These are phyloP conservation scores for Balaeniceps rex DNA, from an alignment of 2,113 vertebrate species.

Conservation along the genomic window DNA sequence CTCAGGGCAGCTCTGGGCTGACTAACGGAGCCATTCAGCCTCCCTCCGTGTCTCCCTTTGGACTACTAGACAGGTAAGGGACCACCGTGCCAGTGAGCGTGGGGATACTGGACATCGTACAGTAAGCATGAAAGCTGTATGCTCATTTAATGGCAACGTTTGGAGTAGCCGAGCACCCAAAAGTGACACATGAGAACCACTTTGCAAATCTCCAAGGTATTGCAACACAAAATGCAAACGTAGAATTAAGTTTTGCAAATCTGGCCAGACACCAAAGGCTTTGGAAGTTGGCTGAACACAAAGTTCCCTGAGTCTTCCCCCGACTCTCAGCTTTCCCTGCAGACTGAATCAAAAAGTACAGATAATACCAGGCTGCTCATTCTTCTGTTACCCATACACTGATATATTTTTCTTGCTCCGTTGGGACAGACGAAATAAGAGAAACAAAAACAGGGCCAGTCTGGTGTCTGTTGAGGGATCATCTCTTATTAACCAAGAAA, in stretches of 20 bases:
- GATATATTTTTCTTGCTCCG: slow-evolving; percentile 26
- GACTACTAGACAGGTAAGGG: not conserved
- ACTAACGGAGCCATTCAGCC: not conserved
- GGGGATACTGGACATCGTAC: accelerated
- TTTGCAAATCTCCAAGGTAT: not conserved
- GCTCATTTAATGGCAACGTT: not conserved
- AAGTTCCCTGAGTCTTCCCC: slow-evolving; percentile 19
- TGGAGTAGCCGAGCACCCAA: not conserved
- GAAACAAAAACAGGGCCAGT: not conserved
- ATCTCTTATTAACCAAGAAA: slow-evolving; percentile 52
- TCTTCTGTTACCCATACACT: not conserved
- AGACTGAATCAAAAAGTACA: slow-evolving; percentile 1
- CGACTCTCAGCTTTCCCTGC: slow-evolving; percentile 20
- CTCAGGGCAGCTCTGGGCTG: not conserved
- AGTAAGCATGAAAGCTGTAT: not conserved
- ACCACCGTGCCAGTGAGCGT: accelerated
- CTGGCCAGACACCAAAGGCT: slow-evolving; percentile 37
- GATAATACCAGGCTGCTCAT: slow-evolving; percentile 6
- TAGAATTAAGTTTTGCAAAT: slow-evolving; percentile 26
- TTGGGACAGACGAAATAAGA: slow-evolving; percentile 22
- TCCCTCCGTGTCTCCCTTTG: not conserved
- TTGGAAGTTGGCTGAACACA: slow-evolving; percentile 48
- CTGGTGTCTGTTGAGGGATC: slow-evolving; percentile 50
- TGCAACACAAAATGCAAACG: slow-evolving; percentile 3
- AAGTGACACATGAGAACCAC: not conserved